These are phyloP conservation scores for Lucilia sericata DNA, from an alignment of 1,140 invertebrate species.

Conservation along the genomic window DNA sequence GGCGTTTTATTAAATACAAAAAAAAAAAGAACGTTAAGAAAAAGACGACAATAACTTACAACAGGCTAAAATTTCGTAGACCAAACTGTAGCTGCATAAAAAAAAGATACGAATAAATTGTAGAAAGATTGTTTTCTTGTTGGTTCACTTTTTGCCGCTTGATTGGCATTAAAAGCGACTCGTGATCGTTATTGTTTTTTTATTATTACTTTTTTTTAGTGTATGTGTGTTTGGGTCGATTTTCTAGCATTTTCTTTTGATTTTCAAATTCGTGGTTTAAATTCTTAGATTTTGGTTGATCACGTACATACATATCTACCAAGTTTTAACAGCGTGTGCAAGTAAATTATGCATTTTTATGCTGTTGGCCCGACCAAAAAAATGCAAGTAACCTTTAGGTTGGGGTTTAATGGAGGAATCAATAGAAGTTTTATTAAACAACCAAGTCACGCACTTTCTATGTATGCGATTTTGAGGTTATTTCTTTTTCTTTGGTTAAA, in stretches of 20 bases:
- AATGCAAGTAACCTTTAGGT: slow-evolving; percentile 33
- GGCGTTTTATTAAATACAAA: slow-evolving; percentile 15
- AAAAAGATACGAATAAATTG: not conserved
- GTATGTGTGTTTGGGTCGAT: not conserved
- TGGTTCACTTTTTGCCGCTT: slow-evolving; percentile 10
- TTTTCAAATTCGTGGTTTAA: slow-evolving; percentile 14
- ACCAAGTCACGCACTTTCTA: slow-evolving; percentile 22
- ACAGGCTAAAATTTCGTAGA: not conserved
- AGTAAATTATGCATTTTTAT: not conserved
- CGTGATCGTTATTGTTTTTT: slow-evolving; percentile 24
- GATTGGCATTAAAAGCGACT: slow-evolving; percentile 34
- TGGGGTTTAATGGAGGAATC: not conserved
- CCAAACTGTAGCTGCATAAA: not conserved
- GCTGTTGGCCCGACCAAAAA: not conserved
- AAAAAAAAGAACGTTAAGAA: not conserved
- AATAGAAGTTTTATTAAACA: not conserved
- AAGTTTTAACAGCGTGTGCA: not conserved
- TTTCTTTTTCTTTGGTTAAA: not conserved
- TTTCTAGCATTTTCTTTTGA: slow-evolving; percentile 21
- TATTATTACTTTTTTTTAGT: not conserved
- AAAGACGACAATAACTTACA: slow-evolving; percentile 32
- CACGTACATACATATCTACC: slow-evolving; percentile 11
- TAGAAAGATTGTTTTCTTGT: slow-evolving; percentile 3
- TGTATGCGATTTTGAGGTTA: slow-evolving; percentile 31
- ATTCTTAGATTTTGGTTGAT: not conserved